Percentiles rank a stretch among this genome's conserved stretches.
Conservation (phyloP, 1,140 invertebrate genomes). For the Euura saliciscinereae region DNA sequence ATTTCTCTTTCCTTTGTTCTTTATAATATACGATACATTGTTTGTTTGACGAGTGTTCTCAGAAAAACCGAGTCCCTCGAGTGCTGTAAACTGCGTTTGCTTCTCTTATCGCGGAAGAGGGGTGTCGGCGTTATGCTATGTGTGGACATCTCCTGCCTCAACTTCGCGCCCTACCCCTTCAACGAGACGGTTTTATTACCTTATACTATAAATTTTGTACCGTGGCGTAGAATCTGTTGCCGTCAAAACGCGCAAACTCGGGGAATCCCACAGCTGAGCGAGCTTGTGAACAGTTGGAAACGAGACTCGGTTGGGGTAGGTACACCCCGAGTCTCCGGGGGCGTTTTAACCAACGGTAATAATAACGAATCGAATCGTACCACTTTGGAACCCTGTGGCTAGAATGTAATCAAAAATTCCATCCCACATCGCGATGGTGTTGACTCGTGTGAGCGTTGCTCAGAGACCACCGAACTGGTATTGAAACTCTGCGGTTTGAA, state of each 20-base stretch:
- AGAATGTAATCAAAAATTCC: not conserved
- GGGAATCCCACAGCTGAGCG: conserved; percentile 6
- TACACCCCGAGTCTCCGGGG: conserved; percentile 8
- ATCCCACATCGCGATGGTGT: not conserved
- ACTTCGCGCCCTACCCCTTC: no score
- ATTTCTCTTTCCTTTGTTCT: no score
- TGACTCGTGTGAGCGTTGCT: not conserved
- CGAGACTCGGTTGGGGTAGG: conserved; percentile 6
- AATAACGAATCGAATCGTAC: not conserved
- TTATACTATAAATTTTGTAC: not conserved
- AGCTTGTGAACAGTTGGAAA: conserved; percentile 6
- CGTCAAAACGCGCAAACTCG: not conserved
- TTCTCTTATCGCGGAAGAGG: no score
- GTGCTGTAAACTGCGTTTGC: no score
- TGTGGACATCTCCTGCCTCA: no score
- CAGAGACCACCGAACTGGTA: not conserved
- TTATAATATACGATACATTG: no score
- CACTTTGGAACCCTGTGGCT: not conserved
- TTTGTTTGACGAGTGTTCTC: no score
- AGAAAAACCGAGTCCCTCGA: no score
- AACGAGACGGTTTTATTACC: not conserved
- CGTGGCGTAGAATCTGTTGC: not conserved
- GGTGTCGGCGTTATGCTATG: no score
- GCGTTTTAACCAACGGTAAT: not conserved
- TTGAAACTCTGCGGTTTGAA: not conserved